phyloP scores from a whole-genome alignment of 1,140 invertebrate species.

The Metopolophium dirhodum region DNA sequence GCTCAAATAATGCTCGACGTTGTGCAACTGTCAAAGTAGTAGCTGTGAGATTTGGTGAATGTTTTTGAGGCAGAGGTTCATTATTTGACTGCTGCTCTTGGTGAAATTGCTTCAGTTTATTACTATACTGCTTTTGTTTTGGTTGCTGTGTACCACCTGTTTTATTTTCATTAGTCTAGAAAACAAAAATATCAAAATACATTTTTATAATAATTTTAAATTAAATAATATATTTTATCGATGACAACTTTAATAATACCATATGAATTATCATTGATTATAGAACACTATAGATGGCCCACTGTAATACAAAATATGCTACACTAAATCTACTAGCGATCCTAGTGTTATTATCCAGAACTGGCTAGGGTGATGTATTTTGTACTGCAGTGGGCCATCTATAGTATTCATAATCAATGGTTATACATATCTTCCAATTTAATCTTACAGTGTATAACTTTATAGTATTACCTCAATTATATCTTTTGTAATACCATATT shows the following conservation, averaged over 20 bases:
- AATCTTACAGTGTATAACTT: background rate
- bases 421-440: background rate
- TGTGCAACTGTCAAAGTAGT: conserved; percentile 14
- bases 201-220: background rate
- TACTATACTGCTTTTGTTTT: background rate
- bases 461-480: background rate
- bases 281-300: no score
- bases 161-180: background rate
- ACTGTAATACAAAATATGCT: no score
- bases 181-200: background rate
- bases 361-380: no score
- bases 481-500: background rate
- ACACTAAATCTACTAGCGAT: no score
- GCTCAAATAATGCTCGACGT: conserved; percentile 32
- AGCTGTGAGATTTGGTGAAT: background rate
- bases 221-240: background rate
- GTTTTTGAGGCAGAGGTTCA: background rate
- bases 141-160: background rate
- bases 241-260: no score
- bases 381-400: no score
- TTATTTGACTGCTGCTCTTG: background rate
- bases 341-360: no score
- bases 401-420: background rate
- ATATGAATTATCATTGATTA: no score
- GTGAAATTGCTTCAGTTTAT: background rate